Conservation (phyloP, 2,888 invertebrate genomes). For the Amorpha juglandis region DNA sequence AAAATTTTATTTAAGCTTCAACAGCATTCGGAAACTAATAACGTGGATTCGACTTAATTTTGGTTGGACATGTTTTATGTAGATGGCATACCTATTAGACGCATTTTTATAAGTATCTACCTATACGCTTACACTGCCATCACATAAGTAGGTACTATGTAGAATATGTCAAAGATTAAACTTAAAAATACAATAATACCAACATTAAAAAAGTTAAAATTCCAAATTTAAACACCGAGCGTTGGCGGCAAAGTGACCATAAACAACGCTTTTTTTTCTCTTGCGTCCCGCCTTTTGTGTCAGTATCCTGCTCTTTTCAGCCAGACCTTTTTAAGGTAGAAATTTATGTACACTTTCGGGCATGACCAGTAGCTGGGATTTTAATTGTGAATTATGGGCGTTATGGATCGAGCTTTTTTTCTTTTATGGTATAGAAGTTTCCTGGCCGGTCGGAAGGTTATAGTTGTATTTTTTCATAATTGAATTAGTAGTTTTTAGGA, state of each 20-base stretch:
- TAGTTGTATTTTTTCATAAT: slow-evolving; percentile 54
- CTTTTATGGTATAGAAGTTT: slow-evolving; percentile 61
- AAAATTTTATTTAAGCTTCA: neutral
- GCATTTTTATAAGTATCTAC: neutral
- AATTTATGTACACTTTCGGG: slow-evolving; percentile 81
- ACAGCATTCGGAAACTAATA: neutral
- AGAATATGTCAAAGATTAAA: slow-evolving; percentile 36
- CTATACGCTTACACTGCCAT: slow-evolving; percentile 25
- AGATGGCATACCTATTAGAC: slow-evolving; percentile 27
- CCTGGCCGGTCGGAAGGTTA: slow-evolving; percentile 76
- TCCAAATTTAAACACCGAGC: slow-evolving; percentile 76
- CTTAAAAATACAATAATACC: slow-evolving; percentile 18
- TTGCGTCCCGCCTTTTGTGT: slow-evolving; percentile 71
- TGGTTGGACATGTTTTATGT: neutral
- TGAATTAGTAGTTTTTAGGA: slow-evolving; percentile 52
- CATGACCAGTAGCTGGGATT: slow-evolving; percentile 81
- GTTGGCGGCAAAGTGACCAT: slow-evolving; percentile 81
- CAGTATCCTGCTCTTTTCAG: slow-evolving; percentile 81
- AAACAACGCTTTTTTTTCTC: slow-evolving; percentile 76
- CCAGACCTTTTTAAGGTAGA: slow-evolving; percentile 80
- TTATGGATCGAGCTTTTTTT: slow-evolving; percentile 49
- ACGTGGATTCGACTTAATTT: neutral
- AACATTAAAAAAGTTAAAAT: slow-evolving; percentile 54
- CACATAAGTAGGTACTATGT: slow-evolving; percentile 34
- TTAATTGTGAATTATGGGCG: slow-evolving; percentile 83